phyloP scores from a whole-genome alignment of 2,888 invertebrate species.

The Endomychus coccineus region DNA sequence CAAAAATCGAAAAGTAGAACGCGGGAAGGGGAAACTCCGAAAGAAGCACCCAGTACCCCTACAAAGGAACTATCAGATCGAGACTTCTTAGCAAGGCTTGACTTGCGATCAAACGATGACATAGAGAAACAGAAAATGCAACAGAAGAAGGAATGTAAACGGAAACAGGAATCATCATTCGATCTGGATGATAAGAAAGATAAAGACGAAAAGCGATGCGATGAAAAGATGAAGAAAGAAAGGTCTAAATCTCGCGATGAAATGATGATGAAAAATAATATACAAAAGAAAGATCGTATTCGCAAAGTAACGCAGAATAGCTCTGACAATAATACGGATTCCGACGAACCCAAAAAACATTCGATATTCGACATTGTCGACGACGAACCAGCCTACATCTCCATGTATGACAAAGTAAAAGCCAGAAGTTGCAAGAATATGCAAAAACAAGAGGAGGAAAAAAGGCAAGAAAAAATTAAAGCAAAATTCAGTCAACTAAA shows the following conservation, averaged over 20 bases:
- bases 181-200: constrained; percentile 12
- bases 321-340: constrained; percentile 62
- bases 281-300: constrained; percentile 34
- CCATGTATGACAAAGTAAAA: constrained; percentile 97
- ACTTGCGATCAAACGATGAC: constrained; percentile 51
- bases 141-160: constrained; percentile 50
- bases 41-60: constrained; percentile 29
- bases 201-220: constrained; percentile 11
- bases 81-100: constrained; percentile 53
- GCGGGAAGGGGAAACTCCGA: constrained; percentile 34
- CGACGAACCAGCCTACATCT: constrained; percentile 85
- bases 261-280: constrained; percentile 27
- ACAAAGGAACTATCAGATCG: constrained; percentile 42
- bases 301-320: constrained; percentile 46
- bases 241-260: constrained; percentile 10
- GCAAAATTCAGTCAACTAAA: constrained; percentile 85
- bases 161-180: constrained; percentile 36
- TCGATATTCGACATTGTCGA: constrained; percentile 87
- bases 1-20: constrained; percentile 37
- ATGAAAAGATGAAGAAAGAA: constrained; percentile 9
- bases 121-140: constrained; percentile 52
- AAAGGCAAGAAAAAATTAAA: constrained; percentile 76
- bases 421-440: constrained; percentile 89
- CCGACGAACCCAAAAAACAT: constrained; percentile 80
- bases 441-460: constrained; percentile 87